phyloP scores from a whole-genome alignment of 2,888 invertebrate species.

The Clitarchus hookeri region DNA sequence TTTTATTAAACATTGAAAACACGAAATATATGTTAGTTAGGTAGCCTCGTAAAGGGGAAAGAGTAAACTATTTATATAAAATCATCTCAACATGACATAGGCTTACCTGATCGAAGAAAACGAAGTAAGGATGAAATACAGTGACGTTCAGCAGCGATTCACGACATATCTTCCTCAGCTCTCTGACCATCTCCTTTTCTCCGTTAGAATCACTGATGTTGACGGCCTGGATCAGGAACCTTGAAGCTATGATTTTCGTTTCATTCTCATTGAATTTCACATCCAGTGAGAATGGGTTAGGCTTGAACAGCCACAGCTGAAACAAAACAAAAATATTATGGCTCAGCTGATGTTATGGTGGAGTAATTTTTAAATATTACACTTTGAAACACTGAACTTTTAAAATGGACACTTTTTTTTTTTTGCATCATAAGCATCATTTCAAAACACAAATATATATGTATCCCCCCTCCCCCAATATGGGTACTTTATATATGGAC shows the following conservation, averaged over 20 bases:
- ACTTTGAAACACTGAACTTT: background rate
- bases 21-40: too few species aligned
- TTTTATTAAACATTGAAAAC: too few species aligned
- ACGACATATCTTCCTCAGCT: slow-evolving; percentile 73
- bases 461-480: too few species aligned
- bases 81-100: background rate
- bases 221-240: slow-evolving; percentile 86
- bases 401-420: too few species aligned
- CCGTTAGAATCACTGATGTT: slow-evolving; percentile 89
- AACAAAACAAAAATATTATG: slow-evolving; percentile 47
- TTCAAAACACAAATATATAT: too few species aligned
- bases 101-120: slow-evolving; percentile 88
- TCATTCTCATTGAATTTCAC: slow-evolving; percentile 79
- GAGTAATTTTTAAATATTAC: slow-evolving; percentile 10
- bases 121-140: slow-evolving; percentile 94
- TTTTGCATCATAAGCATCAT: too few species aligned
- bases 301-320: slow-evolving; percentile 77
- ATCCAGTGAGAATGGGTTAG: slow-evolving; percentile 80
- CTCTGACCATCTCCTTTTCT: slow-evolving; percentile 89
- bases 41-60: too few species aligned
- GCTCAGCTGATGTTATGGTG: too few species aligned
- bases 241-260: slow-evolving; percentile 77
- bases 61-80: too few species aligned
- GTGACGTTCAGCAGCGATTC: slow-evolving; percentile 82
- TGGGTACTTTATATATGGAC: too few species aligned